A percentile compares a stretch with the other conserved stretches of the same genome.
These are phyloP conservation scores for Cataglyphis cursor DNA, from an alignment of 2,888 invertebrate genomes.

Conservation along the genomic window DNA sequence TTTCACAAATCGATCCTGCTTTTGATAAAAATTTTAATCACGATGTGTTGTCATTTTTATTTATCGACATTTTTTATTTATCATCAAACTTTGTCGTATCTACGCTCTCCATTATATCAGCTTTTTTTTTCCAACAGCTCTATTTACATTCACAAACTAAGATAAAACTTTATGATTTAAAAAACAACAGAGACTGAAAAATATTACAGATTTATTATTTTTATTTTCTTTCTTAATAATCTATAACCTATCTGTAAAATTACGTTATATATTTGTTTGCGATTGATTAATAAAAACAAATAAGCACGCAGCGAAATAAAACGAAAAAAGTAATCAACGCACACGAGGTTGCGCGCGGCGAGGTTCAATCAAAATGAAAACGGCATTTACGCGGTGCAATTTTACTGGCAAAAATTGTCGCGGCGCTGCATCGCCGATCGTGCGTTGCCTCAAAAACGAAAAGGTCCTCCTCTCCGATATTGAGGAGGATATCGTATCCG, in stretches of 20 bases:
- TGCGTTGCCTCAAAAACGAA: conserved; percentile 58
- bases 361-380: conserved; percentile 10
- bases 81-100: background rate
- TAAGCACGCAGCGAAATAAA: background rate
- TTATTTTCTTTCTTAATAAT: background rate
- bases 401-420: conserved; percentile 43
- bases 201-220: background rate
- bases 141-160: background rate
- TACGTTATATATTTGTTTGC: background rate
- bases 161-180: background rate
- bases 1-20: conserved; percentile 21
- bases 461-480: conserved; percentile 62
- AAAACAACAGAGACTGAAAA: background rate
- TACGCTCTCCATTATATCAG: background rate
- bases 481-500: conserved; percentile 67
- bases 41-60: background rate
- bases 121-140: background rate
- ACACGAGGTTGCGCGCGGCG: too few species aligned
- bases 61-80: background rate
- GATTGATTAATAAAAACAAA: background rate
- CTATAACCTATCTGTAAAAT: background rate
- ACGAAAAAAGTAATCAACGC: conserved; percentile 11
- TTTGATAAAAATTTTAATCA: background rate
- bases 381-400: conserved; percentile 4
- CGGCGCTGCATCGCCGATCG: conserved; percentile 22